Evolutionary conservation across 2,888 invertebrate species (phyloP).

Genomic region (Lacanobia wlatinum): DNA sequence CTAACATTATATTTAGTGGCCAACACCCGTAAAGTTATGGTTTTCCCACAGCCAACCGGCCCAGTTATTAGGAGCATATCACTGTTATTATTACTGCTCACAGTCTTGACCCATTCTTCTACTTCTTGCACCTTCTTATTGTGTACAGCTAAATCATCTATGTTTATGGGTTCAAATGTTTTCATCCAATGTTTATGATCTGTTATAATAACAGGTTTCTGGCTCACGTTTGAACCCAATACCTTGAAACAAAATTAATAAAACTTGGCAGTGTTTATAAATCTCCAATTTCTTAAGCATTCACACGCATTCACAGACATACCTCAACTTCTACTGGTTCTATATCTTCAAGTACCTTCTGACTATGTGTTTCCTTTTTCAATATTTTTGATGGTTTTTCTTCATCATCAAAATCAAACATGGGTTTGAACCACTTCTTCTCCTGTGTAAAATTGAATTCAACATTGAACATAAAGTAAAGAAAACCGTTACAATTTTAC

Average conservation of each 20-base stretch:
- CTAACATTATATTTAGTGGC: slow-evolving; percentile 92
- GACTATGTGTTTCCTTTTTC: slow-evolving; percentile 52
- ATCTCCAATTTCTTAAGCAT: background rate
- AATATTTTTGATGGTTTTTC: slow-evolving; percentile 71
- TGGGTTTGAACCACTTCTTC: slow-evolving; percentile 85
- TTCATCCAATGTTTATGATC: slow-evolving; percentile 91
- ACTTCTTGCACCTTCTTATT: slow-evolving; percentile 94
- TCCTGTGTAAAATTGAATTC: slow-evolving; percentile 67
- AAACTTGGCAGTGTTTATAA: background rate
- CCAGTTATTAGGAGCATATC: slow-evolving; percentile 94
- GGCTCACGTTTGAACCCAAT: slow-evolving; percentile 33
- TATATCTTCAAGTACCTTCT: slow-evolving; percentile 4
- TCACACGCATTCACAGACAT: background rate
- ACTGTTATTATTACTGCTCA: slow-evolving; percentile 75
- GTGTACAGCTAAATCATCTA: slow-evolving; percentile 93
- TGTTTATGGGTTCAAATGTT: slow-evolving; percentile 90
- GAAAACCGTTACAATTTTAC: too few species aligned
- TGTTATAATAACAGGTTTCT: slow-evolving; percentile 61
- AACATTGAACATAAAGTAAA: background rate
- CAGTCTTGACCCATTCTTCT: slow-evolving; percentile 92
- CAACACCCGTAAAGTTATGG: slow-evolving; percentile 92
- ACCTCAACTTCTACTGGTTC: slow-evolving; percentile 43
- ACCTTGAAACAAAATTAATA: slow-evolving; percentile 26
- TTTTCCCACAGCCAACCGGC: slow-evolving; percentile 96
- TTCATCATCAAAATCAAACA: slow-evolving; percentile 83